Evolutionary conservation across 2,888 invertebrate species (phyloP).

Genomic region (Agrotis clavis): DNA sequence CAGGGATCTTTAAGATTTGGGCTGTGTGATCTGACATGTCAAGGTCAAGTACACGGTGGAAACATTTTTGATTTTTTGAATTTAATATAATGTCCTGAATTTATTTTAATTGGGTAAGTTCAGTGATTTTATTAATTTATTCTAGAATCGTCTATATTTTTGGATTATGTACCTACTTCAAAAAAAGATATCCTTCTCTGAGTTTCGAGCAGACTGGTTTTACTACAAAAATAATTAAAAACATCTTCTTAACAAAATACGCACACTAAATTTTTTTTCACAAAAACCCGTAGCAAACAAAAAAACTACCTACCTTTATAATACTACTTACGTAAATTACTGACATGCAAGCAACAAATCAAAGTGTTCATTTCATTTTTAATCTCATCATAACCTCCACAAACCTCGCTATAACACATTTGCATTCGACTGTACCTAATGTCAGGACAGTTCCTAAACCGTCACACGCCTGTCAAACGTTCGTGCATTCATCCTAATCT

Average conservation of each 20-base stretch:
- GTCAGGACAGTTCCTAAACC: constrained; percentile 24
- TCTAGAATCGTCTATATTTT: no score
- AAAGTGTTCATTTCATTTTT: not conserved
- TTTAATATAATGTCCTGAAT: no score
- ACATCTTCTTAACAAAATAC: not conserved
- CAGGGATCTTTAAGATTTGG: no score
- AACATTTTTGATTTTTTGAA: no score
- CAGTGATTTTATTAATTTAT: no score
- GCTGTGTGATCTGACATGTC: no score
- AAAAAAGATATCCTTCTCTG: not conserved
- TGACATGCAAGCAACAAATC: constrained; percentile 8
- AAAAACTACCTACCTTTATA: not conserved
- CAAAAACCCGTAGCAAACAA: not conserved
- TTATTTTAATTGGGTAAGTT: no score
- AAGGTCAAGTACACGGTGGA: no score
- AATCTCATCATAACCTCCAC: not conserved
- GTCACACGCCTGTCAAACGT: constrained; percentile 32
- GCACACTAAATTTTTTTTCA: no score
- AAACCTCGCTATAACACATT: not conserved
- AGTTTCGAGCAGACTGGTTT: not conserved
- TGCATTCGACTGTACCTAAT: constrained; percentile 32
- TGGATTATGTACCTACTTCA: no score
- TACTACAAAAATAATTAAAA: no score
- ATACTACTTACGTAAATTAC: not conserved
- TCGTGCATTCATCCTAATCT: constrained; percentile 34